phyloP scores from a whole-genome alignment of 2,797 vertebrate genomes.

The Coracias cyanogaster region DNA sequence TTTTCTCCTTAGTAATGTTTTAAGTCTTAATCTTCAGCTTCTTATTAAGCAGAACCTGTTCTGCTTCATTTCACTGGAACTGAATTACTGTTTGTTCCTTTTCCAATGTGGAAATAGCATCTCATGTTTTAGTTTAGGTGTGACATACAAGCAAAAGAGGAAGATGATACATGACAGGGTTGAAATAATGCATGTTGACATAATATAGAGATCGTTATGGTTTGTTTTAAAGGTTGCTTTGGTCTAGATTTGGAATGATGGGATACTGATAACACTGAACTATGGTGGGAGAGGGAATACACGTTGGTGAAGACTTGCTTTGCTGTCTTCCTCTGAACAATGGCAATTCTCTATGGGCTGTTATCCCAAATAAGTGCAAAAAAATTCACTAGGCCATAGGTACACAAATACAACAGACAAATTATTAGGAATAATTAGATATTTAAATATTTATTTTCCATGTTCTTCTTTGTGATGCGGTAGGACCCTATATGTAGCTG shows the following conservation, averaged over 20 bases:
- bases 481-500: not conserved
- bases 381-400: not conserved
- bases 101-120: not conserved
- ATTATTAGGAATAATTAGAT: not conserved
- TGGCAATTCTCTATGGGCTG: not conserved
- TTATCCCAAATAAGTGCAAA: not conserved
- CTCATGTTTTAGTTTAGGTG: not conserved
- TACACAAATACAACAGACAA: not conserved
- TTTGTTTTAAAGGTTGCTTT: not conserved
- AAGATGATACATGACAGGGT: not conserved
- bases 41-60: not conserved
- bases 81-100: not conserved
- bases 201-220: not conserved
- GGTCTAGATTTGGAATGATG: not conserved
- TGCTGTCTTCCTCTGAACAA: not conserved
- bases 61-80: not conserved
- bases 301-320: not conserved
- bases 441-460: not conserved
- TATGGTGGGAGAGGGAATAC: not conserved
- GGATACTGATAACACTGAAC: not conserved
- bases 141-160: not conserved
- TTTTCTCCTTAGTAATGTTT: not conserved
- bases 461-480: not conserved
- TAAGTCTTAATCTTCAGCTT: not conserved
- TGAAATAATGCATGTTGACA: not conserved